phyloP scores from a whole-genome alignment of 2,888 invertebrate species.

The Piscicola geometra region DNA sequence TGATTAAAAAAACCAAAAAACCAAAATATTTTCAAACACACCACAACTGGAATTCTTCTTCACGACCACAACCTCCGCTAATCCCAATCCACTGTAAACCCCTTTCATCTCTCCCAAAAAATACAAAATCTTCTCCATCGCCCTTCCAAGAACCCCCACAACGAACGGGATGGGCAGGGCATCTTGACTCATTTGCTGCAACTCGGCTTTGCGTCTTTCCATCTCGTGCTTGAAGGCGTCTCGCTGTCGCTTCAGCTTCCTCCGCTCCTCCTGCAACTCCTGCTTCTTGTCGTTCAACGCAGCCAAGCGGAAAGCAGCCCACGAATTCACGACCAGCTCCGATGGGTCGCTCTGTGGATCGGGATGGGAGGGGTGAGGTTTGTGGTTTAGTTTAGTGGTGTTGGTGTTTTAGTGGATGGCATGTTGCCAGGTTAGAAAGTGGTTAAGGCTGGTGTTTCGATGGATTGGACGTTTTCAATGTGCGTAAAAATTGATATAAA shows the following conservation, averaged over 20 bases:
- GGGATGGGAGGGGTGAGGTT: too few species aligned
- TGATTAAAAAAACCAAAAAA: too few species aligned
- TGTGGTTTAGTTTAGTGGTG: too few species aligned
- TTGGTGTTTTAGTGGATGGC: not conserved
- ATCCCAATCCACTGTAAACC: too few species aligned
- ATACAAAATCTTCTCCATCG: too few species aligned
- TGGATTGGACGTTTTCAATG: not conserved
- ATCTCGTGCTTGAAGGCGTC: slow-evolving; percentile 26
- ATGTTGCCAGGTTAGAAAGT: not conserved
- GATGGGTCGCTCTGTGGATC: slow-evolving; percentile 25
- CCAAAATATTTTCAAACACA: too few species aligned
- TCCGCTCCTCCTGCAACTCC: slow-evolving; percentile 18
- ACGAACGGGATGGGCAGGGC: not conserved
- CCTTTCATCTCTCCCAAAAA: too few species aligned
- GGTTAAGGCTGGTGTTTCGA: not conserved
- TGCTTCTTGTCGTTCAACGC: slow-evolving; percentile 26
- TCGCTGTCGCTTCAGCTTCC: slow-evolving; percentile 10
- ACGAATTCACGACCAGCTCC: slow-evolving; percentile 20
- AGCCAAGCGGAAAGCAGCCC: slow-evolving; percentile 26
- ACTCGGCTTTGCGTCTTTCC: slow-evolving; percentile 20
- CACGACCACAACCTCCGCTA: too few species aligned
- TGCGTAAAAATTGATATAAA: too few species aligned
- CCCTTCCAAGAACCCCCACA: too few species aligned
- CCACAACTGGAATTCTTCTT: too few species aligned
- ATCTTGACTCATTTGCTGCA: not conserved